Evolutionary conservation across 35 echinoderm and acorn worm species (phyloP), one percentile per base, ranked within the genome.

Genomic region (Holothuria glaberrima): DNA sequence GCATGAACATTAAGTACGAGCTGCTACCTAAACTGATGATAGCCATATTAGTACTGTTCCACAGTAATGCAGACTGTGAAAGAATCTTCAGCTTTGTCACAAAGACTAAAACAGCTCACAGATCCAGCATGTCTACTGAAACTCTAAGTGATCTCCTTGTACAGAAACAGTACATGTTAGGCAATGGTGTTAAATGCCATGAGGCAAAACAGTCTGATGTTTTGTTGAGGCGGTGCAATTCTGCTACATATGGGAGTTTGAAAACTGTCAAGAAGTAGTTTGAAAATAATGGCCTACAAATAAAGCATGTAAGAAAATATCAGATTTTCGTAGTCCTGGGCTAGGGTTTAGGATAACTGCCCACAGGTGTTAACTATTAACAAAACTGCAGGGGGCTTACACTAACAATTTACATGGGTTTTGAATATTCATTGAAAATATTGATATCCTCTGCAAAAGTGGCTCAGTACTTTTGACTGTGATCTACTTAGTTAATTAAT

Each of bases 41-140:
- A 54, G 89, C 56, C 61, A 60, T 90, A 18, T 68, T 81, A 28
- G 32, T 90, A 68, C 22, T 90, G 32, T 83, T 83, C 12, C 89
- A 90, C 27, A 90, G 89, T 58, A 90, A 90, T 90, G 89, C 61
- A 48, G 89, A 90, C 68, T 90, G 89, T 83, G 89, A 90, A 44
- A 90, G 89, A 28, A 75, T 90, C 72, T 83, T 90, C 48, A 82
- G 75, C 21, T 83, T 90, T 80, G 74, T 90, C 22, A 82, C 61
- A 13, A 88, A 88, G 61, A 88, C 44, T 57, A 83, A 83, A 57
- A 58, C 41, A 56, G 54, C 44, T 18, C 41, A 83, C 36, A 54
- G 79, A 22, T 83, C 38, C 48, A 56, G 10, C 28, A 83, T 83
- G 79, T 30, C 44, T 27, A 83, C 79, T 57, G 48, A 48, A 54